Conservation (phyloP, 2,888 invertebrate genomes). For the Hermaeophaga mercurialis region DNA sequence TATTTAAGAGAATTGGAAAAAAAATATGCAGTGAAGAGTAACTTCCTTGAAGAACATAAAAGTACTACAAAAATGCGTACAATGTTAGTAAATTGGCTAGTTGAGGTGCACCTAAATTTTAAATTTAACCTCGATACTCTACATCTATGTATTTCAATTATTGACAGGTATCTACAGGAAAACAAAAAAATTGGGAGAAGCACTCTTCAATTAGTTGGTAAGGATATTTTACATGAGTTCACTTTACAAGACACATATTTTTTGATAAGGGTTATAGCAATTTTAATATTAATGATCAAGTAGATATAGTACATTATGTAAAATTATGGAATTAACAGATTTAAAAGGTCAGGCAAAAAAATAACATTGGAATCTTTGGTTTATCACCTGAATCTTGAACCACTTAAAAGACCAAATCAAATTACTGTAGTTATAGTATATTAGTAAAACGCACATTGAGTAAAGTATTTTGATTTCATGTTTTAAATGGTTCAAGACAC, state of each 20-base stretch:
- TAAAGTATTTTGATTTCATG: too few relatives aligned
- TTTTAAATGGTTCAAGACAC: too few relatives aligned
- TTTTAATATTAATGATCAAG: background rate
- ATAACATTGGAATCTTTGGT: too few relatives aligned
- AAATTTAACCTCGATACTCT: slow-evolving; percentile 86
- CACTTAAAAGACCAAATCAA: too few relatives aligned
- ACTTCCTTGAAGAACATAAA: slow-evolving; percentile 72
- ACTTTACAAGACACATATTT: background rate
- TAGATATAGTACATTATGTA: background rate
- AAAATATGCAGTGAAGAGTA: slow-evolving; percentile 66
- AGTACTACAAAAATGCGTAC: slow-evolving; percentile 86
- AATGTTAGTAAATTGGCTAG: slow-evolving; percentile 91
- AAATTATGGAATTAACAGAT: too few relatives aligned
- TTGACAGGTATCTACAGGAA: slow-evolving; percentile 89
- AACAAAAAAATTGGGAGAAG: slow-evolving; percentile 48
- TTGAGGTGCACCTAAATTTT: slow-evolving; percentile 89
- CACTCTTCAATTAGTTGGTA: slow-evolving; percentile 81
- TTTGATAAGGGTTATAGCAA: background rate
- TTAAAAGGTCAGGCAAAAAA: too few relatives aligned
- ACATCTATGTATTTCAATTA: slow-evolving; percentile 83
- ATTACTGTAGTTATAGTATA: too few relatives aligned
- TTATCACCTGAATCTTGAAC: too few relatives aligned
- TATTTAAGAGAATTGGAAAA: slow-evolving; percentile 80
- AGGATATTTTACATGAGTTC: background rate
- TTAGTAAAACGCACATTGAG: too few relatives aligned